These are phyloP conservation scores for Pseudomyrmex gracilis DNA, from an alignment of 1,140 invertebrate species.

Conservation along the genomic window DNA sequence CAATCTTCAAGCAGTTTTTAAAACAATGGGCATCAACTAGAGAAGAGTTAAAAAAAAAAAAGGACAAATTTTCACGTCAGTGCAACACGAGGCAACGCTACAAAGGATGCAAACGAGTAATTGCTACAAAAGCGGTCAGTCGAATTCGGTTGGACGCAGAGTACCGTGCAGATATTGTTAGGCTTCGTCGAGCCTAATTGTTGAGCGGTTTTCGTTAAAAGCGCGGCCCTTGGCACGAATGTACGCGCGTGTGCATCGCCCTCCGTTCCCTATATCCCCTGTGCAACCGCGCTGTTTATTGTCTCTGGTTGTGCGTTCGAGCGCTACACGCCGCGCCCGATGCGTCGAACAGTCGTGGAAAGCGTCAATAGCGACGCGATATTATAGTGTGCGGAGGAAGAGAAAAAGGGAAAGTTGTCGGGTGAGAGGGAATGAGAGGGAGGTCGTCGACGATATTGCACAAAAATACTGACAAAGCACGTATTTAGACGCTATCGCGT, in stretches of 20 bases:
- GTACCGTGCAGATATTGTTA: constrained; percentile 47
- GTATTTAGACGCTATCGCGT: constrained; percentile 60
- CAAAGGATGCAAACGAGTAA: constrained; percentile 11
- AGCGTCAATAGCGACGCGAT: constrained; percentile 73
- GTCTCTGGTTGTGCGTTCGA: constrained; percentile 69
- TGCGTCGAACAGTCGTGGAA: constrained; percentile 71
- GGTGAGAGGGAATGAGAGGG: constrained; percentile 23
- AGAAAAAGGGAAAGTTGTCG: constrained; percentile 36
- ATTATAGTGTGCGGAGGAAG: constrained; percentile 18
- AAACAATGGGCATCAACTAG: too few relatives aligned
- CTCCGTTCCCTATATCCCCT: constrained; percentile 11
- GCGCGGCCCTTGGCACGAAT: constrained; percentile 67
- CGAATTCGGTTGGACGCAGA: constrained; percentile 36
- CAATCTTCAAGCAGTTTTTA: too few relatives aligned
- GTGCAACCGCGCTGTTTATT: constrained; percentile 74
- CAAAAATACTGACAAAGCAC: constrained; percentile 58
- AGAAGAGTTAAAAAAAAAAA: constrained; percentile 3
- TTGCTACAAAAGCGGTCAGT: constrained; percentile 32
- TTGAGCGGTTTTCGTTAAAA: constrained; percentile 75
- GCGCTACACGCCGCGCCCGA: constrained; percentile 72
- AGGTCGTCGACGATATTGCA: constrained; percentile 23
- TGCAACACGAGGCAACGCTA: background rate
- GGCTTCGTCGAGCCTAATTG: constrained; percentile 72
- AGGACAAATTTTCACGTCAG: background rate
- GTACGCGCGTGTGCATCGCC: constrained; percentile 59